Base-by-base conservation (phyloP, 1,140 invertebrate species). In the Temnothorax nylanderi region DNA sequence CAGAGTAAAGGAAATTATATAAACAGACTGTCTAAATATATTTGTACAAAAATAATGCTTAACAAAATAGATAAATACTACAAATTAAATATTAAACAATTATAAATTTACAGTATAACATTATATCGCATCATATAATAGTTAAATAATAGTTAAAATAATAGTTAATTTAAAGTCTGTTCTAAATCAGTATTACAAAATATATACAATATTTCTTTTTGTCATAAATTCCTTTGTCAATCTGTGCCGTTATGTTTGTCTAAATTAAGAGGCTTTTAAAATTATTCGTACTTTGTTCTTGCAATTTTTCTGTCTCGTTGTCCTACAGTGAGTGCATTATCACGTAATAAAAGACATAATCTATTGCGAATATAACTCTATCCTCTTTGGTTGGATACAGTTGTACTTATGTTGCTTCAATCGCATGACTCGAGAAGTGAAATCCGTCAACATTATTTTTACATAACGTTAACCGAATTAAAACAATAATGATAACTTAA, bases 321-420 rank as follows among this genome's bases (percentile, higher is more conserved):
- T 60, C 18, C 6, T 54, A 34, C 21, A 49, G 2, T 44, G 26
- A 44, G 34, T 62, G 3, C 37, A 56, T 56, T 71, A 82, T 82
- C 11, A 72, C 10, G 4, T 62, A 74, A 74, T 74, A 74, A 65
- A 41, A 62, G 21, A 60, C 34, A 71, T 60, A 74, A 80, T 41
- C 62, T 75, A 84, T 84, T 60, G 51, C 8, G 13, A 75, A 60
- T 74, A 16, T 84, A 37, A 69, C 71, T 47, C 34, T 81, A 86
- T 81, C 41, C 67, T 90, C 89, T 90, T 90, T 90, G 89, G 89
- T 88, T 41, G 69, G 80, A 86, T 60, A 72, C 60, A 88, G 44
- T 90, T 90, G 76, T 88, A 90, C 60, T 26, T 74, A 77, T 58
- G 54, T 65, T 56, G 7, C 34, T 86, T 86, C 58, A 58, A 78